Conservation (phyloP, 2,888 invertebrate species). For the Desoria tigrina region DNA sequence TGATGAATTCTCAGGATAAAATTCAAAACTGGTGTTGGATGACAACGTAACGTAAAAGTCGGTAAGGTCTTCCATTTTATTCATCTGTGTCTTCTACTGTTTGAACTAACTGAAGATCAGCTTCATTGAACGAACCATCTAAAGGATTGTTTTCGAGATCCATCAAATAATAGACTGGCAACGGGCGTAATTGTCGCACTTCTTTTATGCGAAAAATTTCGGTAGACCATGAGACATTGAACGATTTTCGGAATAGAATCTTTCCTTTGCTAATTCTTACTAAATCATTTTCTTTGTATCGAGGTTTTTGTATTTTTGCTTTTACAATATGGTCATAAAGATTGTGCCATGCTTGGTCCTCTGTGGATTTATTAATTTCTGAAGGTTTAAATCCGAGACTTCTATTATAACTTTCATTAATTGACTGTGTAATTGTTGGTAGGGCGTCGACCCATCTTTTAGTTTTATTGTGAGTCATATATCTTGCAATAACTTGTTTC, state of each 20-base stretch:
- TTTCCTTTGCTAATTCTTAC: not conserved
- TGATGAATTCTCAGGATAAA: not conserved
- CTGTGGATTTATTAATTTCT: not conserved
- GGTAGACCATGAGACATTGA: not conserved
- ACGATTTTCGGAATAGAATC: not conserved
- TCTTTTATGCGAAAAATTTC: not conserved
- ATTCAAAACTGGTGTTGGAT: not conserved
- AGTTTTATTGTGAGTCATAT: not conserved
- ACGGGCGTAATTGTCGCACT: not conserved
- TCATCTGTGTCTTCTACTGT: not conserved
- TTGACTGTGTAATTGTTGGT: not conserved
- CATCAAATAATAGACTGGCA: not conserved
- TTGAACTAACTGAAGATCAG: not conserved
- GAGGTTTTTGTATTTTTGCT: not conserved
- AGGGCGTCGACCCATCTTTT: slow-evolving; percentile 8
- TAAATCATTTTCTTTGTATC: not conserved
- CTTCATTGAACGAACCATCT: not conserved
- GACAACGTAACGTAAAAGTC: not conserved
- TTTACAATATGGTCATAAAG: not conserved
- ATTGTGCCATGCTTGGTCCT: slow-evolving; percentile 6
- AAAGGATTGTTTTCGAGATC: not conserved
- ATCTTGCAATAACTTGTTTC: slow-evolving; percentile 1
- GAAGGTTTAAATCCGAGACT: not conserved
- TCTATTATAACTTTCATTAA: slow-evolving; percentile 6
- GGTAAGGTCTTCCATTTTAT: not conserved